Base-by-base conservation (phyloP, 2,797 vertebrate species). In the Mico argentatus region DNA sequence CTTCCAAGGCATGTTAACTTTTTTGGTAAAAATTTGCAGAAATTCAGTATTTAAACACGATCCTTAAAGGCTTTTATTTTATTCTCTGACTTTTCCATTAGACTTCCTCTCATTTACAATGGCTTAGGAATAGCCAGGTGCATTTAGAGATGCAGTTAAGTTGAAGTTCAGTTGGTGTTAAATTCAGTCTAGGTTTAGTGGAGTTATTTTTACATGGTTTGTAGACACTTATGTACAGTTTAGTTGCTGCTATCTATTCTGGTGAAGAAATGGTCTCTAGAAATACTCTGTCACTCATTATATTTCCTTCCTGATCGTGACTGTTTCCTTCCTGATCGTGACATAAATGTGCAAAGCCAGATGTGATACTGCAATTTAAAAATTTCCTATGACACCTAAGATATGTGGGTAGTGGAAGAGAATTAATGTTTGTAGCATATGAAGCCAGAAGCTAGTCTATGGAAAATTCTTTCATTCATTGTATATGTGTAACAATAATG, bases 181-280 rank as follows among this genome's bases (percentile, higher is more conserved):
- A 91, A 88, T 90, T 95, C 90, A 88, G 7, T 64, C 84, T 85
- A 19, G 46, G n/a, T 70, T 81, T 86, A 55, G 57, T 59, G 27
- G 27, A 26, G 15, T 19, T 88, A 20, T 83, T 96, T 96, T 88
- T 90, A 82, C 67, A 15, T 88, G 76, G n/a, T 94, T 90, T 91
- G 24, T 13, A 90, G 77, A 89, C 13, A 83, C 5, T 48, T 3
- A 0, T 46, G 59, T 64, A 75, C 13, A 33, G 10, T 90, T 96
- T 64, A 84, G 30, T 77, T 90, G 64, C 72, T 94, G 19, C 46
- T 52, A 33, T 52, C 64, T 92, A 30, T 88, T 91, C 57, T 89
- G 67, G 22, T 92, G 79, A 89, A 91, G 61, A 92, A 95, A 55
- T 80, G 50, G 36, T 41, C 73, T 82, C 52, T 87, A 85, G 33